Percentiles rank a stretch among this genome's conserved stretches.
These are phyloP conservation scores for Frankliniella fusca DNA, from an alignment of 2,888 invertebrate genomes.

Conservation along the genomic window DNA sequence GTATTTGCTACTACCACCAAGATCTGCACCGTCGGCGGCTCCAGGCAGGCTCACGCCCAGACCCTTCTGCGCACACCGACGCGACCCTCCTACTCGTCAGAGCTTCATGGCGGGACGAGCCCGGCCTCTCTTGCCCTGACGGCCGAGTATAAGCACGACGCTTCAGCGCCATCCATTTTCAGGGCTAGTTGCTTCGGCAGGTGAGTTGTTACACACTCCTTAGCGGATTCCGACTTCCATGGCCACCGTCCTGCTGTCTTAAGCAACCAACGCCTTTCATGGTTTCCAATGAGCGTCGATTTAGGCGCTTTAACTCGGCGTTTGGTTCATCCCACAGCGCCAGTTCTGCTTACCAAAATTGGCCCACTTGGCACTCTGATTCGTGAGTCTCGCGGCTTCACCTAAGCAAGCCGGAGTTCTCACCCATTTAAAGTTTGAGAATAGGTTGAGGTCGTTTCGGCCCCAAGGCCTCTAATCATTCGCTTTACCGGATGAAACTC, in stretches of 20 bases:
- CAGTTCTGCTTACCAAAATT: conserved; percentile 76
- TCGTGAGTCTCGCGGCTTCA: conserved; percentile 52
- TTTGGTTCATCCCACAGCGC: conserved; percentile 74
- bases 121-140: background rate
- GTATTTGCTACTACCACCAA: conserved; percentile 70
- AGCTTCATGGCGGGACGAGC: background rate
- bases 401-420: conserved; percentile 58
- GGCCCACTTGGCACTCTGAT: conserved; percentile 64
- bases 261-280: conserved; percentile 61
- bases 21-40: conserved; percentile 57
- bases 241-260: conserved; percentile 69
- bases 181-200: conserved; percentile 54
- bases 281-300: conserved; percentile 58
- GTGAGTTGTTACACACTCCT: conserved; percentile 53
- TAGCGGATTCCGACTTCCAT: conserved; percentile 66
- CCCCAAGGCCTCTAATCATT: conserved; percentile 70
- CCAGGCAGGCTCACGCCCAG: conserved; percentile 52
- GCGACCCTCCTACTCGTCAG: conserved; percentile 40
- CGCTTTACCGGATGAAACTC: conserved; percentile 68
- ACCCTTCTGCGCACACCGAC: conserved; percentile 53
- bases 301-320: conserved; percentile 64
- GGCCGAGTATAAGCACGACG: background rate
- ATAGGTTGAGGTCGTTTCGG: conserved; percentile 67
- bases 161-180: conserved; percentile 61
- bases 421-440: conserved; percentile 75